A percentile compares a stretch with the other conserved stretches of the same genome.
phyloP scores from a whole-genome alignment of 2,797 vertebrate genomes.

The Nasua narica region DNA sequence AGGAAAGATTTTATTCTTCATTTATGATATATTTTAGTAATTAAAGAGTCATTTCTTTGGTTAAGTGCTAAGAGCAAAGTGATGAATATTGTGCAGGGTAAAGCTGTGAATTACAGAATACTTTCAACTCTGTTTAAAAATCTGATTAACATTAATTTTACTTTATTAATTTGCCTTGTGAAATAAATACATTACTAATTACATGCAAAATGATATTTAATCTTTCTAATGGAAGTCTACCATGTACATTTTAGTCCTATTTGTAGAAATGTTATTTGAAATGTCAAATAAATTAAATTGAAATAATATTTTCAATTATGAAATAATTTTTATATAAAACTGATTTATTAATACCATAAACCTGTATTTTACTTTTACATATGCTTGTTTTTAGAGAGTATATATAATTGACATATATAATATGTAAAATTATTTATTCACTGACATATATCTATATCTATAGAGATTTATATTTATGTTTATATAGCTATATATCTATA shows the following conservation, averaged over 20 bases:
- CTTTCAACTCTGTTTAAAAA: slow-evolving; percentile 58
- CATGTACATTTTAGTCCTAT: slow-evolving; percentile 34
- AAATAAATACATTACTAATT: slow-evolving; percentile 59
- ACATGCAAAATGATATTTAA: slow-evolving; percentile 56
- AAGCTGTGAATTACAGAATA: slow-evolving; percentile 53
- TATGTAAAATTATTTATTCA: not conserved
- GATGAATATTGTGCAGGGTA: slow-evolving; percentile 2
- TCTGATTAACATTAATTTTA: slow-evolving; percentile 68
- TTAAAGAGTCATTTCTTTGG: slow-evolving; percentile 55
- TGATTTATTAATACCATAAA: slow-evolving; percentile 16
- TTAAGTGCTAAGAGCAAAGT: slow-evolving; percentile 47
- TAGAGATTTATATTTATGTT: not conserved
- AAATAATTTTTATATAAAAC: slow-evolving; percentile 38
- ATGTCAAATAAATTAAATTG: slow-evolving; percentile 39
- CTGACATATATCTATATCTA: not conserved
- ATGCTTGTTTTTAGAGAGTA: not conserved
- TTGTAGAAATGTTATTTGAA: slow-evolving; percentile 34
- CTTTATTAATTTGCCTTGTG: slow-evolving; percentile 58
- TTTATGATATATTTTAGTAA: slow-evolving; percentile 51
- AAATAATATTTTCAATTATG: slow-evolving; percentile 63
- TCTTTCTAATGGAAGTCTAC: slow-evolving; percentile 51
- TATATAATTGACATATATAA: not conserved
- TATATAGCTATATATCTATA: not conserved
- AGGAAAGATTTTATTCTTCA: slow-evolving; percentile 34
- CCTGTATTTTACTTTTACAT: not conserved